phyloP scores from a whole-genome alignment of 92 coral and sea anemone genomes.

The Phenganax subtilis region DNA sequence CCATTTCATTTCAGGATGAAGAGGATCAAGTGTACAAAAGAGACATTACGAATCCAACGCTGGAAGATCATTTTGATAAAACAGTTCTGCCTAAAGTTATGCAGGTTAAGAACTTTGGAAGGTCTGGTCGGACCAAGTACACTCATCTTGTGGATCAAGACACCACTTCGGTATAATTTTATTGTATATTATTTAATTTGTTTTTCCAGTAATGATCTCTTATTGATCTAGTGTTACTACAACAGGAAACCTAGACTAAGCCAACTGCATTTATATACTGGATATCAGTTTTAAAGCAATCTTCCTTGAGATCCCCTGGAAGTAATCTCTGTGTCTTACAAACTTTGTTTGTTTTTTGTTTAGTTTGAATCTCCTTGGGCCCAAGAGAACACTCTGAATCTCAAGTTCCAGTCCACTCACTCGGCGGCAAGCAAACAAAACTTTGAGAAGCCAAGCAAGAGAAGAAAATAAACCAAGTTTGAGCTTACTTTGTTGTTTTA shows the following conservation, averaged over 20 bases:
- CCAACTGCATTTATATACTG: no score
- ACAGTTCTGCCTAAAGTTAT: slow-evolving; percentile 40
- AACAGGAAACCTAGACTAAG: no score
- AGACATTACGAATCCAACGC: slow-evolving; percentile 37
- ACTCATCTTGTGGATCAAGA: slow-evolving; percentile 78
- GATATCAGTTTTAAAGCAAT: no score
- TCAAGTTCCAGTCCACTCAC: slow-evolving; percentile 39
- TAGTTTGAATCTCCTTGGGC: slow-evolving; percentile 45
- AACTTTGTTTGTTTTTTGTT: not conserved
- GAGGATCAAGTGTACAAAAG: slow-evolving; percentile 36
- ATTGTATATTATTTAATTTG: no score
- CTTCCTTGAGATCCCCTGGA: no score
- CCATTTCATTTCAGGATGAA: not conserved
- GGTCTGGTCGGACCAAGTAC: slow-evolving; percentile 42
- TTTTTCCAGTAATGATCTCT: no score
- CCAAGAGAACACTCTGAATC: slow-evolving; percentile 40
- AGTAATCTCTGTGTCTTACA: not conserved
- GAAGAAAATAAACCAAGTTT: slow-evolving; percentile 30
- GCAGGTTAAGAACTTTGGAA: slow-evolving; percentile 50
- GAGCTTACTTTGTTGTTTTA: not conserved
- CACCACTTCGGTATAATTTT: slow-evolving; percentile 67
- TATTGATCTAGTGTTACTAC: no score
- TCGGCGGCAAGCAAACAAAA: slow-evolving; percentile 34
- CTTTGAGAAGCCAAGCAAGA: slow-evolving; percentile 35
- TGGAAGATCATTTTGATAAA: slow-evolving; percentile 43